These are phyloP conservation scores for Hycleus phaleratus DNA, from an alignment of 1,140 invertebrate species.

Conservation along the genomic window DNA sequence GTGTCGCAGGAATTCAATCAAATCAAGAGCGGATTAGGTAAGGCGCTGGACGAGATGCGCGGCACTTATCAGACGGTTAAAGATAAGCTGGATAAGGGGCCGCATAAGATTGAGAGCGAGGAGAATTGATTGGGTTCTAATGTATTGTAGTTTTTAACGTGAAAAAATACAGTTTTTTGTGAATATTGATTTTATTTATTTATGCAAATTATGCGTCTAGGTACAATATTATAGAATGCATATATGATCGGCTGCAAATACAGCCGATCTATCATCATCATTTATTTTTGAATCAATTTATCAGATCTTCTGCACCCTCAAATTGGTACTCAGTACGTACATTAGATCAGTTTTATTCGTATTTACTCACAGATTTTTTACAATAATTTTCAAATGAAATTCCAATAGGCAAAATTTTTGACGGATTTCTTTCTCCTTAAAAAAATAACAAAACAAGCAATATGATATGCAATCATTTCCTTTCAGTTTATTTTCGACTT, in stretches of 20 bases:
- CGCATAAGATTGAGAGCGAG: conserved; percentile 32
- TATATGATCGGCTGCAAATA: conserved; percentile 30
- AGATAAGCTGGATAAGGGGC: conserved; percentile 45
- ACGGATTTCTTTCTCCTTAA: not conserved
- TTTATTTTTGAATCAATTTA: conserved; percentile 11
- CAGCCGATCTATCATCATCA: conserved; percentile 19
- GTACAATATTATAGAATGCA: conserved; percentile 39
- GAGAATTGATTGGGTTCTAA: not conserved
- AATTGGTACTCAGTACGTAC: conserved; percentile 41
- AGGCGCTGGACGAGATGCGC: conserved; percentile 64
- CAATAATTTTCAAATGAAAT: not conserved
- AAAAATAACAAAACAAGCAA: not conserved
- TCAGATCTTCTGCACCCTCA: conserved; percentile 32
- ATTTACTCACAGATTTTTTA: conserved; percentile 29
- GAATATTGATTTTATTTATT: conserved; percentile 35
- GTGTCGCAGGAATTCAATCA: conserved; percentile 81
- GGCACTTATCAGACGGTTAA: conserved; percentile 59
- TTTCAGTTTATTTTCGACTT: not conserved
- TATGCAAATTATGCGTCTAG: conserved; percentile 43
- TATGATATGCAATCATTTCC: not conserved
- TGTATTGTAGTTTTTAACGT: not conserved
- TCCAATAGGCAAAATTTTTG: not conserved
- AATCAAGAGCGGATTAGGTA: conserved; percentile 66
- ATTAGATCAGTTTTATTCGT: conserved; percentile 35
- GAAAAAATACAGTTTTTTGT: conserved; percentile 4